These are phyloP conservation scores for Nemotelus pantherinus DNA, from an alignment of 2,888 invertebrate species.

Conservation along the genomic window DNA sequence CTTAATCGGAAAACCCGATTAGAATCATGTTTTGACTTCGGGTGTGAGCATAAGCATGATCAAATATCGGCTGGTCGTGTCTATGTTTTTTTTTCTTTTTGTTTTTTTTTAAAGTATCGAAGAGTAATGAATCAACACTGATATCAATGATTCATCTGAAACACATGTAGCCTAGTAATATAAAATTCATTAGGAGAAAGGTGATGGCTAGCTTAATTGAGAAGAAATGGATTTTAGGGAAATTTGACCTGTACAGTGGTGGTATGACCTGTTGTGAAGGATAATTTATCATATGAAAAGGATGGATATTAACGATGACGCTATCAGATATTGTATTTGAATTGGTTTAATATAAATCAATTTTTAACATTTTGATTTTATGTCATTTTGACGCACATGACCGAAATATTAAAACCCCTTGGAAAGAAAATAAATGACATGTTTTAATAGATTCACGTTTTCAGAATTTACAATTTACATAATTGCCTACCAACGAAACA, in stretches of 20 bases:
- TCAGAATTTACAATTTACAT: no score
- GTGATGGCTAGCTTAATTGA: slow-evolving; percentile 15
- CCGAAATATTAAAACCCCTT: no score
- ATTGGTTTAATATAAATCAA: no score
- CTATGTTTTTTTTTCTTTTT: neutral
- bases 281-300: no score
- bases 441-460: no score
- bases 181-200: slow-evolving; percentile 37
- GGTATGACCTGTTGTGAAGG: slow-evolving; percentile 16
- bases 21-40: slow-evolving; percentile 40
- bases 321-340: no score
- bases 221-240: slow-evolving; percentile 3
- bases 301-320: no score
- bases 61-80: slow-evolving; percentile 15
- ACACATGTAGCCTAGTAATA: slow-evolving; percentile 1
- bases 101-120: slow-evolving; percentile 4
- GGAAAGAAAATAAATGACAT: no score
- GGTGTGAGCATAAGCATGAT: slow-evolving; percentile 1
- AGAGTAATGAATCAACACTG: slow-evolving; percentile 30
- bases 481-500: no score
- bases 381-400: no score
- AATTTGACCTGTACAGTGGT: slow-evolving; percentile 25
- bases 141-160: slow-evolving; percentile 27
- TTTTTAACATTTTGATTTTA: no score
- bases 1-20: slow-evolving; percentile 39